These are phyloP conservation scores for Choloepus hoffmanni DNA, from an alignment of 2,113 vertebrate species.

Conservation along the genomic window DNA sequence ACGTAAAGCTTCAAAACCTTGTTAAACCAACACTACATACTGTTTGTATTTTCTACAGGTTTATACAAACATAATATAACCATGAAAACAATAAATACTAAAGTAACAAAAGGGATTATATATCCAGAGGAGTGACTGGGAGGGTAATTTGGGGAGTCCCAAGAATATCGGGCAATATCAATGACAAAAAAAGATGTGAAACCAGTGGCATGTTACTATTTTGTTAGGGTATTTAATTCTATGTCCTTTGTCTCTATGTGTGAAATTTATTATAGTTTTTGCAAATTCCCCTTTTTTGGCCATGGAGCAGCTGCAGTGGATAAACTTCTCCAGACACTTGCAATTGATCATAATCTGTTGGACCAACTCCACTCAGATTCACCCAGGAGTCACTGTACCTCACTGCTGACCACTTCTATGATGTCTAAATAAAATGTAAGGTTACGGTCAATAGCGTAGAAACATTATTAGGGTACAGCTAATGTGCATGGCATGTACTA, in stretches of 20 bases:
- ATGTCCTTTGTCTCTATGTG: not conserved
- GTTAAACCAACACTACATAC: not conserved
- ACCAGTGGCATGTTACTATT: not conserved
- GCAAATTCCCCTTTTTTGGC: not conserved
- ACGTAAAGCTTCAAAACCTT: not conserved
- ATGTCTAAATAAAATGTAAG: no score
- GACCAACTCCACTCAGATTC: no score
- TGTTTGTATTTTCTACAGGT: not conserved
- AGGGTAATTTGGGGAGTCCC: not conserved
- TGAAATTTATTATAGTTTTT: not conserved
- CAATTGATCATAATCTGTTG: no score
- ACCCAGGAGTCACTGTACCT: no score
- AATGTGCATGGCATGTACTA: no score
- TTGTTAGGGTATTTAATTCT: not conserved
- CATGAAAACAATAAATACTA: not conserved
- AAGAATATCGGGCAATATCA: not conserved
- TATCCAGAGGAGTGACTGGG: not conserved
- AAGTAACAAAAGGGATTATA: not conserved
- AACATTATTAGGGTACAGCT: no score
- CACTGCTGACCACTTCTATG: no score
- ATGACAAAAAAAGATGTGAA: not conserved
- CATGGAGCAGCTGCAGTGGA: not conserved
- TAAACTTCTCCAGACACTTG: no score
- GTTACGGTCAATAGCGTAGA: no score
- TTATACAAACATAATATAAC: not conserved